Conservation (phyloP, 1,140 invertebrate genomes). For the Cydia strobilella region DNA sequence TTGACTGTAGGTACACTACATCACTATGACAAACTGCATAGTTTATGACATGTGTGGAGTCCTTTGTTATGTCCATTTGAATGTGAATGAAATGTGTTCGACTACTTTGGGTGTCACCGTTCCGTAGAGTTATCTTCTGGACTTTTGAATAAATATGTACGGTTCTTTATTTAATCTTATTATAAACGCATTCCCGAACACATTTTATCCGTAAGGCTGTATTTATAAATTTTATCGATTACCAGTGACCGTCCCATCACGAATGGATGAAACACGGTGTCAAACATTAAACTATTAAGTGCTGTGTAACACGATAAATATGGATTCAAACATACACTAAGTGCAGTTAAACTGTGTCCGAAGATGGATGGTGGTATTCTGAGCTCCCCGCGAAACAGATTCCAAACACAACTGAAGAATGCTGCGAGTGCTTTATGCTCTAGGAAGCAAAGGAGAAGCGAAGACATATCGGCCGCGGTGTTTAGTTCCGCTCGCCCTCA, state of each 20-base stretch:
- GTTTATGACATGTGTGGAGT: not conserved
- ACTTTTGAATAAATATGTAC: too few relatives aligned
- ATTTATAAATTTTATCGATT: not conserved
- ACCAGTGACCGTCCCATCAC: conserved; percentile 7
- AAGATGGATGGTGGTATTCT: conserved; percentile 78
- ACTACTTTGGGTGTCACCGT: not conserved
- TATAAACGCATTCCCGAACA: too few relatives aligned
- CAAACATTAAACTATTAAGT: conserved; percentile 46
- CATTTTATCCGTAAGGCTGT: conserved; percentile 24
- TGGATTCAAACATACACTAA: conserved; percentile 66
- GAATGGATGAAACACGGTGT: conserved; percentile 31
- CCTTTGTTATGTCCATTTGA: not conserved
- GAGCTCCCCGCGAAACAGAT: conserved; percentile 68
- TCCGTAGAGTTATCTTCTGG: not conserved
- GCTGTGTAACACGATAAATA: conserved; percentile 45
- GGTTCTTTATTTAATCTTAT: too few relatives aligned
- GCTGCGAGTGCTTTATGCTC: conserved; percentile 74
- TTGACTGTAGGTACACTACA: too few relatives aligned
- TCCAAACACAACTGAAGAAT: conserved; percentile 74
- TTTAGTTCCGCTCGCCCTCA: conserved; percentile 59
- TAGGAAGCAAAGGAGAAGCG: conserved; percentile 64
- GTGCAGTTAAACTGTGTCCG: conserved; percentile 45
- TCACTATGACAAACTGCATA: too few relatives aligned
- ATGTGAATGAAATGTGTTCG: not conserved
- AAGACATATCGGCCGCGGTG: conserved; percentile 40